Evolutionary conservation across 2,113 vertebrate genomes (phyloP).

Genomic region (Rhea americana): DNA sequence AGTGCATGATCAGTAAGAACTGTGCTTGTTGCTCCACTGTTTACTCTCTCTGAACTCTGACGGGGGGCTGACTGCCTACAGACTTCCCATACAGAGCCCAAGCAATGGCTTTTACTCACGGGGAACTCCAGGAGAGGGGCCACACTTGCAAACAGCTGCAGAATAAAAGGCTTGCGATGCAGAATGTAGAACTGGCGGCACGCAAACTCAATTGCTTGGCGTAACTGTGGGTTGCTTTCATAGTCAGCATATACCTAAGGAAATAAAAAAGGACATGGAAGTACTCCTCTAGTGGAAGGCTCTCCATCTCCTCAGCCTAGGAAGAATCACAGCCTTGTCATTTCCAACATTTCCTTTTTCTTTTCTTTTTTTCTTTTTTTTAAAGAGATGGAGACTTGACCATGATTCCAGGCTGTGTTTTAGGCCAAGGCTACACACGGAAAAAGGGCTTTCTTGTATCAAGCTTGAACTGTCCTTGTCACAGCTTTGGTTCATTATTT

Average conservation of each 20-base stretch:
- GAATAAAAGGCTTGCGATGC: conserved; percentile 94
- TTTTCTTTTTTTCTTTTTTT: too few species aligned
- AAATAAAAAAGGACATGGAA: neutral
- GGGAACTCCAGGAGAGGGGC: conserved; percentile 95
- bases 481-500: neutral
- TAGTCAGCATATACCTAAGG: conserved; percentile 93
- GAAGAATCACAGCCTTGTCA: neutral
- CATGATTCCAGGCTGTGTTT: neutral
- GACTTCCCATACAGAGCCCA: neutral
- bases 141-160: conserved; percentile 96
- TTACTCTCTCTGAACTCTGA: neutral
- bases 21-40: neutral
- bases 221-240: conserved; percentile 92
- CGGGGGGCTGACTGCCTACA: neutral
- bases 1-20: neutral
- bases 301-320: neutral
- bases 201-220: conserved; percentile 93
- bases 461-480: neutral
- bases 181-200: conserved; percentile 98
- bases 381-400: neutral
- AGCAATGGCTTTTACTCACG: conserved; percentile 74
- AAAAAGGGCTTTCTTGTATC: neutral
- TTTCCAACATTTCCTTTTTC: neutral
- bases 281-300: neutral
- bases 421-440: neutral